Percentiles rank a stretch among this genome's conserved stretches.
Conservation (phyloP, 2,113 vertebrate genomes). For the Rhinichthys klamathensis region DNA sequence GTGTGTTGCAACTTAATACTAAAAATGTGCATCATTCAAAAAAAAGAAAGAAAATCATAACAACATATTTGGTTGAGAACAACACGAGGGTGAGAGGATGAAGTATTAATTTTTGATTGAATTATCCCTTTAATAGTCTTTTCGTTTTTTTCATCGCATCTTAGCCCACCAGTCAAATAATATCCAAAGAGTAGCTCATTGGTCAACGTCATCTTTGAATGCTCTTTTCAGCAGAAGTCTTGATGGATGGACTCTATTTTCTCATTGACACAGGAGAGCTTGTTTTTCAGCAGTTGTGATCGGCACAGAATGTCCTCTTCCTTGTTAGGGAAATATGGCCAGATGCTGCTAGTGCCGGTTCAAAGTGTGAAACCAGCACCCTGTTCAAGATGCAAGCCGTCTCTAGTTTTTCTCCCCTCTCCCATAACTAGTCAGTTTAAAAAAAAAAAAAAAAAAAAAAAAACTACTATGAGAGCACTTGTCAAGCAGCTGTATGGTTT, state of each 20-base stretch:
- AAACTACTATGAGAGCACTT: constrained; percentile 61
- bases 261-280: constrained; percentile 16
- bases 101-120: background rate
- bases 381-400: constrained; percentile 66
- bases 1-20: background rate
- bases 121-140: background rate
- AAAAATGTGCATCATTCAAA: background rate
- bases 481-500: constrained; percentile 63
- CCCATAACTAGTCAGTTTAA: constrained; percentile 49
- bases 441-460: no score
- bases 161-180: background rate
- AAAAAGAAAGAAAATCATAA: background rate
- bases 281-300: constrained; percentile 31
- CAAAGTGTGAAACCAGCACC: constrained; percentile 65
- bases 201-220: background rate
- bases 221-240: background rate
- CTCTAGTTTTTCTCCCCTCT: constrained; percentile 42
- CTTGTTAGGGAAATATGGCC: constrained; percentile 59
- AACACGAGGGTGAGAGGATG: background rate
- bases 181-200: background rate
- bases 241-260: background rate
- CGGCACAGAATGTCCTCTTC: constrained; percentile 56
- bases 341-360: constrained; percentile 57
- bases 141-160: background rate
- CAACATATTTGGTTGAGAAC: background rate